Conservation (phyloP, 2,888 invertebrate genomes). For the Eristalis arbustorum region DNA sequence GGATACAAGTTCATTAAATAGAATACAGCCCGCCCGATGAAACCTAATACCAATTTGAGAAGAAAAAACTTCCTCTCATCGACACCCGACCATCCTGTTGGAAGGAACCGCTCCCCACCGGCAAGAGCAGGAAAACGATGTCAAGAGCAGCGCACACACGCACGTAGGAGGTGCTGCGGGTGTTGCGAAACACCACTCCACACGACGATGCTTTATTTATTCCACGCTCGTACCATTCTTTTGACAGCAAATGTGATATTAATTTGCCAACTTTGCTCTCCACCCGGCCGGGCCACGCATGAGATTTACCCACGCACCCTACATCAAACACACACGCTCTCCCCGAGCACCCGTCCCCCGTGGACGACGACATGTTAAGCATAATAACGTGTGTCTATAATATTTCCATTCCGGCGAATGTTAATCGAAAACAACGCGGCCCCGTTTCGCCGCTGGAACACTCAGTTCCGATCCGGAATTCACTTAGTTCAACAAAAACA, state of each 20-base stretch:
- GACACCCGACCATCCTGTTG: not conserved
- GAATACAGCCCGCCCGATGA: not conserved
- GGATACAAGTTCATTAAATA: not conserved
- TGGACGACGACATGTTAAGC: conserved; percentile 1
- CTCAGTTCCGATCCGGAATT: not conserved
- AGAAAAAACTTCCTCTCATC: not conserved
- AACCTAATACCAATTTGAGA: not conserved
- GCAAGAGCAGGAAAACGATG: not conserved
- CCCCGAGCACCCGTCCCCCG: not conserved
- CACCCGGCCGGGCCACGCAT: not conserved
- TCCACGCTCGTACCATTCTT: not conserved
- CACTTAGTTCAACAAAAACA: not conserved
- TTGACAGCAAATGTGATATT: conserved; percentile 19
- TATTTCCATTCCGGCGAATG: not conserved
- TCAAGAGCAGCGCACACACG: not conserved
- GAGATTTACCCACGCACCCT: not conserved
- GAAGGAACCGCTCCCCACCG: not conserved
- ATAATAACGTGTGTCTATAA: not conserved
- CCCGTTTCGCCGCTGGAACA: not conserved
- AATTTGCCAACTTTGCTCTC: conserved; percentile 9
- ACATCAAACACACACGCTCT: not conserved
- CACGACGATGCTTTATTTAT: not conserved
- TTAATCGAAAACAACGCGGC: not conserved
- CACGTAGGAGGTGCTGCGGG: not conserved
- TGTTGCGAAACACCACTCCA: not conserved